These are phyloP conservation scores for Otolemur crassicaudatus DNA, from an alignment of 2,797 vertebrate genomes.

Conservation along the genomic window DNA sequence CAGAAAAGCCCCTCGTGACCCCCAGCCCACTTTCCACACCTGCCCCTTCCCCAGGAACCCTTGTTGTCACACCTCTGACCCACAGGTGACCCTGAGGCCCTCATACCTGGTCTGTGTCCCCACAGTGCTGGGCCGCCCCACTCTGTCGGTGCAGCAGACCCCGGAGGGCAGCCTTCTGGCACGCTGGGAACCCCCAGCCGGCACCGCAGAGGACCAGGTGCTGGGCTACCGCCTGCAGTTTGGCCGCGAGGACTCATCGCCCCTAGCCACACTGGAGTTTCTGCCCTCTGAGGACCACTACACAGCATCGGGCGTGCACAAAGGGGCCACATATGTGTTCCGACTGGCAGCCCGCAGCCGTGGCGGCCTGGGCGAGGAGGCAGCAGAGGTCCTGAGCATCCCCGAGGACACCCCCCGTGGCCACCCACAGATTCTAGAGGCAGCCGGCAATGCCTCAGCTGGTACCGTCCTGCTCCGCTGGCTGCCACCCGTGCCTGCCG, in stretches of 20 bases:
- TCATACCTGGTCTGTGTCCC: neutral
- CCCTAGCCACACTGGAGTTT: constrained; percentile 95
- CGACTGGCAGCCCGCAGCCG: constrained; percentile 95
- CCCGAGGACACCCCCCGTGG: constrained; percentile 95
- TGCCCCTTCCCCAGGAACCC: neutral
- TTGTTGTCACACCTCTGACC: neutral
- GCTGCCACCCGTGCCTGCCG: constrained; percentile 96
- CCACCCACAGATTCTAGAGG: constrained; percentile 94
- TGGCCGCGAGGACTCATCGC: constrained; percentile 93
- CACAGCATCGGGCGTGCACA: constrained; percentile 91
- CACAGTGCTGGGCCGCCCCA: constrained; percentile 94
- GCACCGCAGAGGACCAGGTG: constrained; percentile 90
- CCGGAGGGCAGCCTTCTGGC: constrained; percentile 93
- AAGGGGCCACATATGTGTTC: constrained; percentile 96
- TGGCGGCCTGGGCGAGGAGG: constrained; percentile 96
- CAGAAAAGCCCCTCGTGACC: neutral
- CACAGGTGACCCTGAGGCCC: neutral
- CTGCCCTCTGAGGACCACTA: constrained; percentile 91
- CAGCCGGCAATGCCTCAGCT: constrained; percentile 92
- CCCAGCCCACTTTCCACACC: fast-evolving
- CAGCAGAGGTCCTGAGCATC: constrained; percentile 90
- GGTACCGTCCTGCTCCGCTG: constrained; percentile 96
- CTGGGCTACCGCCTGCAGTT: constrained; percentile 97
- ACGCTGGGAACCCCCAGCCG: constrained; percentile 92
- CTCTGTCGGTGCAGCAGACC: constrained; percentile 93